Base-by-base conservation (phyloP, 2,888 invertebrate species). In the Lomographa bimaculata region DNA sequence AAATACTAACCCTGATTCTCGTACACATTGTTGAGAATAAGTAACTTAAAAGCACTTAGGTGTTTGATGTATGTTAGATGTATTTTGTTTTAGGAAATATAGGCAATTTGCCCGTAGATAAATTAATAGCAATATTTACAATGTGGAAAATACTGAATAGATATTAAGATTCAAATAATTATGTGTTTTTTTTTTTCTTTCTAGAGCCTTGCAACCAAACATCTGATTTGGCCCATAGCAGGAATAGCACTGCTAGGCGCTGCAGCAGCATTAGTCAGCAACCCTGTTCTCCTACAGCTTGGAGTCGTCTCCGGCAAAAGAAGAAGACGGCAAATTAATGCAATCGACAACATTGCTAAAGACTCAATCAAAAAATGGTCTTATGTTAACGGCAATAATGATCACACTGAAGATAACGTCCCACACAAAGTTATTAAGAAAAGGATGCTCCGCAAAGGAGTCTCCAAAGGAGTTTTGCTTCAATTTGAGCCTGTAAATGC, bases 221-320 rank as follows among this genome's bases (percentile, higher is more conserved):
- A 92, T 23, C 75, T 94, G 19, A 74, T 94, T 28, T 91, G 93
- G 69, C 95, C 95, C 0, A 75, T 96, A 50, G 95, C 95, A 19
- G 95, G 95, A 9, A 92, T 95, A 24, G 95, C 95, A 0, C 87
- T 96, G n/a, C 78, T 94, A 27, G 95, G 95, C 18, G 95, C 95
- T 14, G 95, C 95, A 1, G 95, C 95, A 9, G 93, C 95, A 7
- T 82, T 95, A 40, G 93, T 94, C 34, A 91, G 91, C 54, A 95
- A 95, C 78, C 96, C 96, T 2, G 90, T 95, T 32, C 90, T 96
- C 6, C 76, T 96, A 18, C 95, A 95, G 71, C 89, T 96, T 23
- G 95, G 95, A 11, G 93, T 94, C 0, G 87, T 95, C 4, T 91
- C 93, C 7, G 94, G 94, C 7, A 80, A 90, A 49, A 71, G 90